Base-by-base conservation (phyloP, 2,888 invertebrate species). In the Ectemnius lituratus region DNA sequence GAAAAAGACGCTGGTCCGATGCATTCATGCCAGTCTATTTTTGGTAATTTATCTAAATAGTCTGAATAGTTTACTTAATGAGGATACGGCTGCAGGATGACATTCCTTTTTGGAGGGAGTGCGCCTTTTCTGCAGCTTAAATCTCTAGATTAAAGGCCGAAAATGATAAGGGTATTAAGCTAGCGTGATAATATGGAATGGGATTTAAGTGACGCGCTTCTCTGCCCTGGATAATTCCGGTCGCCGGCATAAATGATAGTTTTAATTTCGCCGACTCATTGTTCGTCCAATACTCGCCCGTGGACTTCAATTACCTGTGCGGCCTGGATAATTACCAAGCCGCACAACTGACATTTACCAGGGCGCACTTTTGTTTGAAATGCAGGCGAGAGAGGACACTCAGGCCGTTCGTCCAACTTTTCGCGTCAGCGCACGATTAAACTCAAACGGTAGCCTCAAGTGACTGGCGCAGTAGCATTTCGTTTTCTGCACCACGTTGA, bases 391-490 rank as follows among this genome's bases (percentile, higher is more conserved):
- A 11, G 37, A 58, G 16, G 23, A 18, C 20, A 27, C 37, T 58
- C 28, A 46, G 28, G 28, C 23, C 4, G 16, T 27, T 20, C 45
- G 37, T 63, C 20, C 58, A 23, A 70, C 70, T 76, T 63, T 70
- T 67, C 76, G 23, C 14, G 14, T 47, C 46, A 16, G 18, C 20
- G 45, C 27, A 2, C 69, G 69, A 76, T 74, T 70, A 76, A 70
- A 64, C 57, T 52, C 16, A 37, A 37, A 37, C 20, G 58, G 16
- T 23, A 37, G 8, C 11, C 37, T 37, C 18, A 27, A 18, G 18
- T 28, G 45, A 27, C 13, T 23, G 27, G 60, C 3, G 4, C 2
- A 49, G 52, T 14, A 52, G 62, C 68, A 66, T 65, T 73, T 61
- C 66, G 68, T 65, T 75, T 65, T 56, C 64, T 60, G 61, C 45